These are phyloP conservation scores for Trachops cirrhosus DNA, from an alignment of 2,797 vertebrate genomes.

Conservation along the genomic window DNA sequence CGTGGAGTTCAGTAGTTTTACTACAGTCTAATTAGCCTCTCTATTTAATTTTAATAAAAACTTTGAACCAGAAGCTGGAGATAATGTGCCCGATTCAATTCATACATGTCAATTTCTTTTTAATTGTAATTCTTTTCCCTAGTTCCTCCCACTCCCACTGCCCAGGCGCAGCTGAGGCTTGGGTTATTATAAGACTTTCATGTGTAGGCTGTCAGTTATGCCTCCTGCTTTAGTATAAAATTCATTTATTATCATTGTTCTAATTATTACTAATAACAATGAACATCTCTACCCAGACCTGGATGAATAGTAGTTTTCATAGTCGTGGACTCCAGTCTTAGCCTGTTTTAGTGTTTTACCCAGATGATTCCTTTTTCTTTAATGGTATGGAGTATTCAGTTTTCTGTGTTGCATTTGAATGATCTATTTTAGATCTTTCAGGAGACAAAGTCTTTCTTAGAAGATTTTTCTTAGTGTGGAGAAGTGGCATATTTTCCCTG, in stretches of 20 bases:
- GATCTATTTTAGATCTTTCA: background rate
- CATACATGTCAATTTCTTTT: conserved; percentile 64
- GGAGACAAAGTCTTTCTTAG: background rate
- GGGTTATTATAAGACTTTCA: conserved; percentile 37
- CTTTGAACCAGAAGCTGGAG: conserved; percentile 55
- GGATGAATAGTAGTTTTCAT: conserved; percentile 50
- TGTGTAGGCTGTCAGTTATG: conserved; percentile 38
- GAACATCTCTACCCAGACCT: conserved; percentile 1
- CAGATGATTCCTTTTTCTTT: background rate
- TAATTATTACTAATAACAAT: conserved; percentile 58
- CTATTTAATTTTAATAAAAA: conserved; percentile 70
- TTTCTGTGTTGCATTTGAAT: background rate
- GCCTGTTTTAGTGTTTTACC: background rate
- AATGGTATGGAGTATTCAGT: background rate
- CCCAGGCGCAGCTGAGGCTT: conserved; percentile 32
- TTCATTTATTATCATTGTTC: conserved; percentile 58
- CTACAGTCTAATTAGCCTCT: conserved; percentile 56
- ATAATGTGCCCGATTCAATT: conserved; percentile 62
- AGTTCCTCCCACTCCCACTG: conserved; percentile 36
- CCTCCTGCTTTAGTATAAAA: conserved; percentile 55
- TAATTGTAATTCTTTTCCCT: conserved; percentile 57
- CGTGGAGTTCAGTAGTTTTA: conserved; percentile 39
- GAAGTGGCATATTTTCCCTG: background rate
- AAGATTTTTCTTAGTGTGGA: conserved; percentile 8
- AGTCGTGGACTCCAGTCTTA: conserved; percentile 20